Evolutionary conservation across 2,113 vertebrate genomes (phyloP), one percentile per base, ranked within the genome.

Genomic region (Rhinopithecus roxellana): DNA sequence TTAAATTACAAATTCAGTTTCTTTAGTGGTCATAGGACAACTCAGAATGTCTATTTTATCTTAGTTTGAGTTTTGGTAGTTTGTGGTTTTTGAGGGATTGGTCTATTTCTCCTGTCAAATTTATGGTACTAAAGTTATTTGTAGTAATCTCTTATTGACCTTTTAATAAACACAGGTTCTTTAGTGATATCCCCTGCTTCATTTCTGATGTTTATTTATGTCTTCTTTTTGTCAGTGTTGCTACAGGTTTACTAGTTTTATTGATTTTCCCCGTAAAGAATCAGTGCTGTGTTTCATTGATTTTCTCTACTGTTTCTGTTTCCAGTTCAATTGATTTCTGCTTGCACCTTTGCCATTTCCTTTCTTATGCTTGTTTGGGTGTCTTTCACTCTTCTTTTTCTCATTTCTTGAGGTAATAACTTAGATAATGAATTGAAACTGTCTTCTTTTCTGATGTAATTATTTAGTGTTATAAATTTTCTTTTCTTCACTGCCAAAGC

Each of bases 1-100:
- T 94, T 93, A 23, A 75, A 77, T 95, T 67, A 57, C 50, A 95
- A 93, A 89, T 95, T n/a, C 2, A 75, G 45, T 90, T 96, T 67
- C n/a, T 95, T 80, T 89, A 20, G 40, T 81, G 43, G 45, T 86
- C 38, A 91, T 48, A 88, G 57, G 45, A 74, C 30, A 32, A 74
- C 79, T 83, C 22, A 57, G 17, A 38, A 43, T 86, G 14, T 90
- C 43, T 52, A 1, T 48, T 55, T 89, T 64, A 61, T 85, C 25
- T 55, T 64, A 40, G 35, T 59, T 59, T 86, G 74, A 81, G 17
- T 77, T 90, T 95, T 75, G 45, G 45, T 82, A 88, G 27, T 32
- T 96, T 75, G 25, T 83, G 61, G 10, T 32, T 75, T 92, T 95
- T 72, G 40, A 50, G 50, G 79, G 93, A 86, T 64, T 64, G 9